These are phyloP conservation scores for Macrophya annulata DNA, from an alignment of 2,888 invertebrate genomes.

Conservation along the genomic window DNA sequence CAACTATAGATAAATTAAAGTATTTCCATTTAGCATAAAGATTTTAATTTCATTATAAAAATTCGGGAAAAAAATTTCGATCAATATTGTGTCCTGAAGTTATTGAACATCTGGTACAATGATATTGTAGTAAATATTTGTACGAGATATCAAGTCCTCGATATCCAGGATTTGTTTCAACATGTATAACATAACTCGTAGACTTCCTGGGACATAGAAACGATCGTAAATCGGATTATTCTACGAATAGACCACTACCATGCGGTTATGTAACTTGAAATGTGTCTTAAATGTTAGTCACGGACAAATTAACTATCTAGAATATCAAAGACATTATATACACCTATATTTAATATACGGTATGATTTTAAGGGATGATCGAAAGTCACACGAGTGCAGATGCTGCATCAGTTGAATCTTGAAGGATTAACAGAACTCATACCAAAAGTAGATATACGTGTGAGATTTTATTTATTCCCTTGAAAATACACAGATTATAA, in stretches of 20 bases:
- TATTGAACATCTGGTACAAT: background rate
- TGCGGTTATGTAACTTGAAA: constrained; percentile 12
- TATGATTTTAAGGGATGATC: constrained; percentile 27
- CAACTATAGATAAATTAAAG: background rate
- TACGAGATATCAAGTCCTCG: constrained; percentile 35
- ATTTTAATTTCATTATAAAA: too few relatives aligned
- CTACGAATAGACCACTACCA: background rate
- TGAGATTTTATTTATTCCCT: background rate
- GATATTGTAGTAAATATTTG: constrained; percentile 36
- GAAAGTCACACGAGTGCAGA: background rate
- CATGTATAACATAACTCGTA: background rate
- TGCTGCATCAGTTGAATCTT: background rate
- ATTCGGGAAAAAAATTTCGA: background rate
- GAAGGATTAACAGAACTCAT: background rate
- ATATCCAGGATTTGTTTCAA: constrained; percentile 14
- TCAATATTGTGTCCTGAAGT: background rate
- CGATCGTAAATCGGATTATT: constrained; percentile 44
- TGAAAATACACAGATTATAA: too few relatives aligned
- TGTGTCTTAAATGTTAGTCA: constrained; percentile 5
- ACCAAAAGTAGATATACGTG: background rate
- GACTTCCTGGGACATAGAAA: background rate
- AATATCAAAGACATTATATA: background rate
- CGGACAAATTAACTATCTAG: background rate
- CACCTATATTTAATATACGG: background rate
- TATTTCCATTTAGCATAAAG: too few relatives aligned